Conservation (phyloP, 2,113 vertebrate genomes). For the Gymnocephalus cernua region DNA sequence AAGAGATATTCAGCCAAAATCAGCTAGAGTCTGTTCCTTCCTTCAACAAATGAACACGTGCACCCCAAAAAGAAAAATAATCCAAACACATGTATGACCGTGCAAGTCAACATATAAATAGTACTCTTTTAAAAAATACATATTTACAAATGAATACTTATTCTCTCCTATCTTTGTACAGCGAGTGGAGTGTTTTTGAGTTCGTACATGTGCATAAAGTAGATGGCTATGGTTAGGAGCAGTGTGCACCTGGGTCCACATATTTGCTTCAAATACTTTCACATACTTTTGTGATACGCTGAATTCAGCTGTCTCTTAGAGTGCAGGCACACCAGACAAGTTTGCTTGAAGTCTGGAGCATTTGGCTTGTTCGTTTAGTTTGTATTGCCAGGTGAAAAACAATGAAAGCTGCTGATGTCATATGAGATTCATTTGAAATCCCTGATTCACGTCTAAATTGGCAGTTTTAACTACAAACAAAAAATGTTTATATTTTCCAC, state of each 20-base stretch:
- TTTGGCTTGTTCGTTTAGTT: background rate
- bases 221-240: slow-evolving; percentile 17
- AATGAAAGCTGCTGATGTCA: background rate
- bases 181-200: slow-evolving; percentile 21
- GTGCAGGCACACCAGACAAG: background rate
- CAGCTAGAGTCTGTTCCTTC: background rate
- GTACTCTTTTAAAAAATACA: slow-evolving; percentile 61
- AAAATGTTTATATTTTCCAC: background rate
- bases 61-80: slow-evolving; percentile 12
- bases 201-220: slow-evolving; percentile 32
- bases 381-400: background rate
- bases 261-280: slow-evolving; percentile 2
- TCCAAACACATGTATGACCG: background rate
- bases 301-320: background rate
- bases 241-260: slow-evolving; percentile 21
- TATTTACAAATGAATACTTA: slow-evolving; percentile 62
- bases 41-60: background rate
- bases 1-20: background rate
- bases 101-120: slow-evolving; percentile 59
- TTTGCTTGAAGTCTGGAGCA: no score
- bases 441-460: background rate
- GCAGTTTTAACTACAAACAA: background rate
- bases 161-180: slow-evolving; percentile 35
- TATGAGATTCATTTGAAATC: background rate
- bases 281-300: background rate